Conservation (phyloP, 2,797 vertebrate species). For the Sebastes miniatus region DNA sequence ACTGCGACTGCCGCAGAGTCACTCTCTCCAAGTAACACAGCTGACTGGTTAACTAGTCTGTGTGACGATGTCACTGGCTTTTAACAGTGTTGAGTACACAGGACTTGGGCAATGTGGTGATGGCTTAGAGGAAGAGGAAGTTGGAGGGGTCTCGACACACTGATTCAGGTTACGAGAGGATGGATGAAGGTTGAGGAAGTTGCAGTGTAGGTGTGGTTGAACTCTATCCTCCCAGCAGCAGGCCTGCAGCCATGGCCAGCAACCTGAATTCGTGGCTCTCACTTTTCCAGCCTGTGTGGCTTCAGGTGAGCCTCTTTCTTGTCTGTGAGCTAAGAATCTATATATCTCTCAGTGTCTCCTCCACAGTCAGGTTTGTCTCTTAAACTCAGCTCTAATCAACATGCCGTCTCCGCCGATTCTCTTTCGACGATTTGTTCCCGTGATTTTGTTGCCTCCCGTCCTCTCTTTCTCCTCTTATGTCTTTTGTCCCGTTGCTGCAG, state of each 20-base stretch:
- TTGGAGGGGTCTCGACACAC: not conserved
- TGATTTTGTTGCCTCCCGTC: not conserved
- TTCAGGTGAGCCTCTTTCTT: slow-evolving; percentile 12
- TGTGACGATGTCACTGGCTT: not conserved
- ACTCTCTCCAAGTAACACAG: not conserved
- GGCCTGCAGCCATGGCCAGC: slow-evolving; percentile 77
- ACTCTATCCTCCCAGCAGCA: slow-evolving; percentile 86
- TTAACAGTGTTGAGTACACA: not conserved
- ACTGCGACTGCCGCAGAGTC: not conserved
- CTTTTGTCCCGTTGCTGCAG: slow-evolving; percentile 35
- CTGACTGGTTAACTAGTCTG: not conserved
- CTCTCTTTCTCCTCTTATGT: slow-evolving; percentile 9
- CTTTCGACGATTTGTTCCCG: not conserved
- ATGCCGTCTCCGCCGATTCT: slow-evolving; percentile 21
- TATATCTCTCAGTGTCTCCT: slow-evolving; percentile 3
- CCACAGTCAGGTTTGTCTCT: slow-evolving; percentile 22
- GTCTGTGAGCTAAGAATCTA: not conserved
- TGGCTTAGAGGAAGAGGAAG: not conserved
- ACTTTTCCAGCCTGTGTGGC: not conserved
- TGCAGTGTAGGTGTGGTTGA: slow-evolving; percentile 17
- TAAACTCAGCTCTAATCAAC: slow-evolving; percentile 26
- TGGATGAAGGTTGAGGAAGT: slow-evolving; percentile 10
- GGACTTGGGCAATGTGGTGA: not conserved
- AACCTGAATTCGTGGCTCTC: slow-evolving; percentile 6
- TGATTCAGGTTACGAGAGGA: slow-evolving; percentile 25